These are phyloP conservation scores for Coenobita brevimanus DNA, from an alignment of 1,140 invertebrate genomes.

Conservation along the genomic window DNA sequence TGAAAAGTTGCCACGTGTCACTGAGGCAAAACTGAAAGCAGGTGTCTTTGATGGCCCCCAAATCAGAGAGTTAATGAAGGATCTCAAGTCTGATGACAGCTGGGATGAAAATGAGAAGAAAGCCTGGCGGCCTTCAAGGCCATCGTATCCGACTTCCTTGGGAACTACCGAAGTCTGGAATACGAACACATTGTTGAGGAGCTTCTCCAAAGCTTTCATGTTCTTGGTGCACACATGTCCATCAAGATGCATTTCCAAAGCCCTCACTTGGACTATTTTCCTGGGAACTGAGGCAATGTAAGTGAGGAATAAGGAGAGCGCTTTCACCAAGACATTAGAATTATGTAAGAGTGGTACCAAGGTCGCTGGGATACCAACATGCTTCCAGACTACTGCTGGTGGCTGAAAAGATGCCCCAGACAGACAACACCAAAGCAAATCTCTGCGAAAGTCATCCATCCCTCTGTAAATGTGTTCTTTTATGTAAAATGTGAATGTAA, in stretches of 20 bases:
- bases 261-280: constrained; percentile 29
- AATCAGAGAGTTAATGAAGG: constrained; percentile 13
- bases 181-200: constrained; percentile 22
- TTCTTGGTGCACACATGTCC: constrained; percentile 26
- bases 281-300: constrained; percentile 2
- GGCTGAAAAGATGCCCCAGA: not conserved
- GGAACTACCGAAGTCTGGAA: constrained; percentile 3
- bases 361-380: too few relatives aligned
- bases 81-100: not conserved
- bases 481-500: too few relatives aligned
- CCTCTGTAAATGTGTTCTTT: too few relatives aligned
- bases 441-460: too few relatives aligned
- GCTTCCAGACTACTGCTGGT: too few relatives aligned
- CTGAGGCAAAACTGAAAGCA: not conserved
- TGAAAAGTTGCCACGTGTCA: not conserved
- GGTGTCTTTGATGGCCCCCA: constrained; percentile 2
- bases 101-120: constrained; percentile 14
- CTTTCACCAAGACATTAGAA: too few relatives aligned
- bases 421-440: not conserved
- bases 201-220: not conserved
- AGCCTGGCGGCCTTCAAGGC: constrained; percentile 29
- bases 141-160: not conserved
- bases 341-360: too few relatives aligned
- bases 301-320: not conserved
- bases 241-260: constrained; percentile 35